Evolutionary conservation across 1,140 invertebrate species (phyloP).

Genomic region (Hydropsyche tenuis): DNA sequence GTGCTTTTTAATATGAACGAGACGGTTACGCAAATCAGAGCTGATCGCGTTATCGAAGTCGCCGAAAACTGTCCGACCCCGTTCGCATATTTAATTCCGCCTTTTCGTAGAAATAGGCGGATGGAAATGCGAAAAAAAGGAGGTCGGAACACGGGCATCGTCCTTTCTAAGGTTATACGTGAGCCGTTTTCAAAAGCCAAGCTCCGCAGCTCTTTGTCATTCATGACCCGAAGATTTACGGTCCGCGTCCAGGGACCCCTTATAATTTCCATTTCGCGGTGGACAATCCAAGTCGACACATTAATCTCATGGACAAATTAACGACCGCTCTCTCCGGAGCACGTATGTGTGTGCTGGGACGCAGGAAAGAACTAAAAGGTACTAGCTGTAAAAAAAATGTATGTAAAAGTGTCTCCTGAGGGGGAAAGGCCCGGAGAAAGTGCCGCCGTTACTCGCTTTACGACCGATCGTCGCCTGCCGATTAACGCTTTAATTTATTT

Average conservation of each 20-base stretch:
- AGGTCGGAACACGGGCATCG: background rate
- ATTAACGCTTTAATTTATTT: no score
- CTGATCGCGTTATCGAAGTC: no score
- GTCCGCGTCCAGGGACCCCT: conserved; percentile 19
- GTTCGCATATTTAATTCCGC: background rate
- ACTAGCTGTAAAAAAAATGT: background rate
- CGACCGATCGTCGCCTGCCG: no score
- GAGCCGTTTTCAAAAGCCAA: conserved; percentile 27
- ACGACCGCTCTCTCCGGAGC: conserved; percentile 1
- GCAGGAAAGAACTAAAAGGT: background rate
- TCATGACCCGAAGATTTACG: conserved; percentile 27
- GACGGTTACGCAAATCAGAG: no score
- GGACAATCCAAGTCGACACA: conserved; percentile 32
- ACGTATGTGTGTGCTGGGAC: background rate
- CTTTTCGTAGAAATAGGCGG: no score
- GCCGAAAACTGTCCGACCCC: no score
- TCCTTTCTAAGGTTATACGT: conserved; percentile 26
- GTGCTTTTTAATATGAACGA: no score
- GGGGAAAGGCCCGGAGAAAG: background rate
- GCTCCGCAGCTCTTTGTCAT: conserved; percentile 29
- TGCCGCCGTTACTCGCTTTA: background rate
- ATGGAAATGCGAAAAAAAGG: background rate
- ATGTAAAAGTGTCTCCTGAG: background rate
- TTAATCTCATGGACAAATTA: conserved; percentile 34
- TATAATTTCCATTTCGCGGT: conserved; percentile 31